phyloP scores from a whole-genome alignment of 1,140 invertebrate species.

The Homalodisca vitripennis region DNA sequence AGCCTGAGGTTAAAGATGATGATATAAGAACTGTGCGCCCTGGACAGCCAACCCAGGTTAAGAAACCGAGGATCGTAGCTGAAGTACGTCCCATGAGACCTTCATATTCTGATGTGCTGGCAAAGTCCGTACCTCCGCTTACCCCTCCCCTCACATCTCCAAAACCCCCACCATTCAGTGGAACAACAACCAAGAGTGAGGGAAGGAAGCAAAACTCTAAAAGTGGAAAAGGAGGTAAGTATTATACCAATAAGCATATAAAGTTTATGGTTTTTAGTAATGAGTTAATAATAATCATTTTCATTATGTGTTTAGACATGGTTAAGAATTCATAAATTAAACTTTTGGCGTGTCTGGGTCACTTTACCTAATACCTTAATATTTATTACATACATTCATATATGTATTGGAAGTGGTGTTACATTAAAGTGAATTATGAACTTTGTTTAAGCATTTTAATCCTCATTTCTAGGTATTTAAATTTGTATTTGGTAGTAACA shows the following conservation, averaged over 20 bases:
- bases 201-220: constrained; percentile 26
- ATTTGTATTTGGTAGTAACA: no score
- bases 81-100: constrained; percentile 84
- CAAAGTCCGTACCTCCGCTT: constrained; percentile 58
- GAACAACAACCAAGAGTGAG: constrained; percentile 47
- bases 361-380: no score
- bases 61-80: constrained; percentile 72
- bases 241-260: background rate
- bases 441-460: no score
- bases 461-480: no score
- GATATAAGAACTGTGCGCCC: constrained; percentile 42
- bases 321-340: no score
- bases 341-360: no score
- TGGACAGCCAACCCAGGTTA: constrained; percentile 50
- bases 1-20: constrained; percentile 27
- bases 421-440: no score
- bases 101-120: constrained; percentile 77
- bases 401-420: no score
- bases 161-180: constrained; percentile 44
- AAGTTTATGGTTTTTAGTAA: no score
- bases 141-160: constrained; percentile 43
- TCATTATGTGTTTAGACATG: no score
- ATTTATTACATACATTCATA: no score
- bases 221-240: constrained; percentile 28
- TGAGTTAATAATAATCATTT: no score